phyloP scores from a whole-genome alignment of 2,797 vertebrate species.

The Aldrovandia affinis region DNA sequence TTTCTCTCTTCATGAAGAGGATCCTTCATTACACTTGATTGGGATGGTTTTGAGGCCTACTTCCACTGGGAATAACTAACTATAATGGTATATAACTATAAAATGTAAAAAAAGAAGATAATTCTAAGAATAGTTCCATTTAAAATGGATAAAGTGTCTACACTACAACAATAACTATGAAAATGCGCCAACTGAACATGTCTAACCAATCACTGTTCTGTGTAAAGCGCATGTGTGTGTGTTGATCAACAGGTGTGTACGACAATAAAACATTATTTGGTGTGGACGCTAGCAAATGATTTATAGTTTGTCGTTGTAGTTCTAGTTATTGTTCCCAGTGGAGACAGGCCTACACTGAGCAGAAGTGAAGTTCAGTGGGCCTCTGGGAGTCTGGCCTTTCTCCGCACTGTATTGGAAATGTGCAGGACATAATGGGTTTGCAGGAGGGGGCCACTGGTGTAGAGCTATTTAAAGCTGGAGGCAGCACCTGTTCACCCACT shows the following conservation, averaged over 20 bases:
- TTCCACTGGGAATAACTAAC: not conserved
- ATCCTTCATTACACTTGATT: not conserved
- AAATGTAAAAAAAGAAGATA: no score
- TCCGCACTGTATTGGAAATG: not conserved
- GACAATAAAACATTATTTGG: conserved; percentile 1
- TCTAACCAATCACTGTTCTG: not conserved
- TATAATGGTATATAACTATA: not conserved
- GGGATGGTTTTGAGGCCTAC: not conserved
- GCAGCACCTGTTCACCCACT: conserved; percentile 24
- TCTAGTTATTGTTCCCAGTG: not conserved
- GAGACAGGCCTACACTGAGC: not conserved
- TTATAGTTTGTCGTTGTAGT: not conserved
- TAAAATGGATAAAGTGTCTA: not conserved
- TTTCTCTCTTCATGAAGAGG: not conserved
- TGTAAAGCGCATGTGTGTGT: not conserved
- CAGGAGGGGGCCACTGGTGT: not conserved
- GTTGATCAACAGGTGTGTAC: not conserved
- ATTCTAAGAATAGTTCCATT: not conserved
- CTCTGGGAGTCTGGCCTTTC: not conserved
- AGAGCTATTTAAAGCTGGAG: conserved; percentile 15
- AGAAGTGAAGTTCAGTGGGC: not conserved
- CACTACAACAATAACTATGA: not conserved
- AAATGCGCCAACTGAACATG: not conserved
- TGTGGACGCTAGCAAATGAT: not conserved
- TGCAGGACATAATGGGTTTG: not conserved